Evolutionary conservation across 2,797 vertebrate species (phyloP), one percentile per base, ranked within the genome.

Genomic region (Kryptolebias ocellatus): DNA sequence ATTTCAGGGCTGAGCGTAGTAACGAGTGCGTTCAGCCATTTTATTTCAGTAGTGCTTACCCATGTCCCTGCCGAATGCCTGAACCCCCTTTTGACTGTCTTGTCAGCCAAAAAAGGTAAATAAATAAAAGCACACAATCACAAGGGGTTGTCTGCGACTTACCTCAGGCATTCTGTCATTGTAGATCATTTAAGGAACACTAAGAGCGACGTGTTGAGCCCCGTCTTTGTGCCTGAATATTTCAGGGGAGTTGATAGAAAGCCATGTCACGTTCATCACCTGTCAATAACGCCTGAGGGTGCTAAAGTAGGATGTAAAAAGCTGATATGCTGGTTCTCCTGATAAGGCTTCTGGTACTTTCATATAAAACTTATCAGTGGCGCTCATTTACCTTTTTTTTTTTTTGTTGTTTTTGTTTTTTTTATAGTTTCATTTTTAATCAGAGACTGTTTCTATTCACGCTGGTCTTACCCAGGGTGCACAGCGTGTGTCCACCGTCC

Each of bases 361-460:
- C 65, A 70, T 60, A 74, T 58, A 69, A 24, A 67, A 78, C 62
- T 24, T 67, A 64, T 81, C 47, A 28, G 28, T 75, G 62, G 51
- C 74, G 75, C 78, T 85, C 70, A 76, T 85, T 84, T 70, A 60
- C 53, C 28, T 72, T 78, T 68, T 78, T 61, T 82, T 81, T 82
- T 24, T 24, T 24, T 24, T 24, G n/a, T 2, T 74, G 34, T 76
- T 81, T 78, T 83, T 62, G 71, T 85, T 83, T 69, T 62, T 64
- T 37, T 68, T 76, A 34, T 78, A 64, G 81, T 81, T 82, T 85
- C 60, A 72, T 88, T 87, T 87, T 76, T 83, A 90, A 83, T 74
- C 57, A 79, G 52, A 67, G 86, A 89, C 80, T 84, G 83, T 90
- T 89, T 78, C 70, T 88, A 68, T 79, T 74, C 74, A 81, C 72